Conservation (phyloP, 2,113 vertebrate species). For the Neogale vison region DNA sequence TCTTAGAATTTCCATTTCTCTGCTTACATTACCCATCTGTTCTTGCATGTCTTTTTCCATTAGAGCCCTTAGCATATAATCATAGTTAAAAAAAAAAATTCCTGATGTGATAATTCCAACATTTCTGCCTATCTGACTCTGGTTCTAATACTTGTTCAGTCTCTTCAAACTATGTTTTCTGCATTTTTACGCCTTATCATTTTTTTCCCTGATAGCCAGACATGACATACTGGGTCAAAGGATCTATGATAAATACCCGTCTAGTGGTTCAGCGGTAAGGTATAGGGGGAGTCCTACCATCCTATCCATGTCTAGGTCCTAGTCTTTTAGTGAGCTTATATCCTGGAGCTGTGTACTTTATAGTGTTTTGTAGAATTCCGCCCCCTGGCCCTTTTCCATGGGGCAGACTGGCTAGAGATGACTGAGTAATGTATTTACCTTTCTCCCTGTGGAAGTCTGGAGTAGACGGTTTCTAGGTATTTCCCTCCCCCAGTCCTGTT, state of each 20-base stretch:
- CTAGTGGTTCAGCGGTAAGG: background rate
- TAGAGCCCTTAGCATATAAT: background rate
- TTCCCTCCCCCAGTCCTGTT: background rate
- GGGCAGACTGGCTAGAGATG: background rate
- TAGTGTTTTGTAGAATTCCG: background rate
- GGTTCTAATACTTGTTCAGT: background rate
- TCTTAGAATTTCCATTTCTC: background rate
- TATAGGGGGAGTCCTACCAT: background rate
- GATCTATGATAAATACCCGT: background rate
- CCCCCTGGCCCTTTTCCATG: background rate
- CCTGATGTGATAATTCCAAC: background rate
- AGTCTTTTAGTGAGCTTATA: background rate
- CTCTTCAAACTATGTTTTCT: background rate
- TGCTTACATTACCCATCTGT: background rate
- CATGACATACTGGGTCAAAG: background rate
- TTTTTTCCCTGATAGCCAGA: background rate
- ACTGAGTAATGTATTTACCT: background rate
- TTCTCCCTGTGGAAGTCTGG: background rate
- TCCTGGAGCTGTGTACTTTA: background rate
- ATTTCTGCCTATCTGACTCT: background rate
- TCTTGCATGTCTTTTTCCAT: slow-evolving; percentile 26
- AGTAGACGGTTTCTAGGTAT: background rate
- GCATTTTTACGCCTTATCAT: background rate
- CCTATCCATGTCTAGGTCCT: background rate
- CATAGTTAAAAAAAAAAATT: background rate